Evolutionary conservation across 2,888 invertebrate species (phyloP).

Genomic region (Tribolium freemani): DNA sequence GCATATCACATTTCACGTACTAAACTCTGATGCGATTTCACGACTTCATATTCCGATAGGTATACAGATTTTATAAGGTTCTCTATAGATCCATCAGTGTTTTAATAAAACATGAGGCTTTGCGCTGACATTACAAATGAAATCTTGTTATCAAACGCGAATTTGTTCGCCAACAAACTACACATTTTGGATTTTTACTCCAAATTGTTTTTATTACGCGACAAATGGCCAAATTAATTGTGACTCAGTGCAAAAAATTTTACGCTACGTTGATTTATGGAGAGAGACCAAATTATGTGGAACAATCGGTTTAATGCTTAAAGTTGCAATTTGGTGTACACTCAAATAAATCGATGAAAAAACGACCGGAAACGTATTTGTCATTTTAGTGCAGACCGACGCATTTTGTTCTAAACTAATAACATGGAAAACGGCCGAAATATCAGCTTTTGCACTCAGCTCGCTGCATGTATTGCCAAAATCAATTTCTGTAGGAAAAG

Average conservation of each 20-base stretch:
- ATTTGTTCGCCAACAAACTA: not conserved
- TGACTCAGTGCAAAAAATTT: not conserved
- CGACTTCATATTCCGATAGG: constrained; percentile 1
- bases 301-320: not conserved
- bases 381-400: not conserved
- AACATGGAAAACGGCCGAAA: not conserved
- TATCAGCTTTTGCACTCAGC: too few relatives aligned
- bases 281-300: not conserved
- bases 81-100: not conserved
- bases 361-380: not conserved
- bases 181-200: not conserved
- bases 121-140: not conserved
- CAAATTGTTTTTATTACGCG: not conserved
- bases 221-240: not conserved
- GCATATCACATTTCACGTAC: not conserved
- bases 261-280: not conserved
- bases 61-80: constrained; percentile 5
- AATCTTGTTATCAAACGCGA: not conserved
- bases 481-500: too few relatives aligned
- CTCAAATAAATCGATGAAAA: not conserved
- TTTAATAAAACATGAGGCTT: constrained; percentile 24
- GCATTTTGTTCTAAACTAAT: not conserved
- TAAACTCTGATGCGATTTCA: not conserved
- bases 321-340: not conserved
- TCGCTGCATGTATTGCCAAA: too few relatives aligned